Evolutionary conservation across 2,797 vertebrate genomes (phyloP).

Genomic region (Lindbergichthys nudifrons): DNA sequence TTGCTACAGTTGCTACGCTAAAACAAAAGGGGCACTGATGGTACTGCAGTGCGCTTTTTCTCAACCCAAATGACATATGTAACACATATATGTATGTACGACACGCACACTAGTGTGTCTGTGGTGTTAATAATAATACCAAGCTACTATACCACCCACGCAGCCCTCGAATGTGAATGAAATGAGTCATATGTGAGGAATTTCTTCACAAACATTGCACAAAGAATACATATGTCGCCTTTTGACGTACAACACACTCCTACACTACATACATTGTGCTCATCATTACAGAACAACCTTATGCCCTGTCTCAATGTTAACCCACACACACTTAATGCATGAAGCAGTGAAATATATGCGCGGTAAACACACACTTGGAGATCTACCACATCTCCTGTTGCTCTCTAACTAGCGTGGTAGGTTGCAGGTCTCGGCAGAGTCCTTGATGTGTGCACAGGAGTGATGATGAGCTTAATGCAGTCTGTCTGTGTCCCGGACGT

Average conservation of each 20-base stretch:
- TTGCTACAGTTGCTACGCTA: conserved; percentile 1
- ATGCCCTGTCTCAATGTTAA: conserved; percentile 6
- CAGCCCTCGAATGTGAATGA: conserved; percentile 64
- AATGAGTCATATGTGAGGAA: conserved; percentile 65
- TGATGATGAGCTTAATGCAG: conserved; percentile 80
- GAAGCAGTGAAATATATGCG: conserved; percentile 9
- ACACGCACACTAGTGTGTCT: conserved; percentile 49
- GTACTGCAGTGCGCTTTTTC: conserved; percentile 16
- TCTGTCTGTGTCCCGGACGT: conserved; percentile 79
- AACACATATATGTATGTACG: conserved; percentile 54
- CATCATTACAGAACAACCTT: conserved; percentile 1
- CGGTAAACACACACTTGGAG: neutral
- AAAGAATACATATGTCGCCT: conserved; percentile 48
- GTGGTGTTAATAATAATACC: conserved; percentile 56
- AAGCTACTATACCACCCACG: conserved; percentile 62
- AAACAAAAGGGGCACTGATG: conserved; percentile 15
- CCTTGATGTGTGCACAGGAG: conserved; percentile 78
- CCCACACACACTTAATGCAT: neutral
- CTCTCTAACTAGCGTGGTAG: conserved; percentile 54
- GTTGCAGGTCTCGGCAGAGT: conserved; percentile 66
- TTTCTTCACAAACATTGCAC: conserved; percentile 39
- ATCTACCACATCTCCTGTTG: conserved; percentile 61
- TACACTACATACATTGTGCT: conserved; percentile 34
- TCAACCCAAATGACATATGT: conserved; percentile 55
- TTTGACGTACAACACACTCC: conserved; percentile 39